phyloP scores from a whole-genome alignment of 2,113 vertebrate species.

The Sula dactylatra region DNA sequence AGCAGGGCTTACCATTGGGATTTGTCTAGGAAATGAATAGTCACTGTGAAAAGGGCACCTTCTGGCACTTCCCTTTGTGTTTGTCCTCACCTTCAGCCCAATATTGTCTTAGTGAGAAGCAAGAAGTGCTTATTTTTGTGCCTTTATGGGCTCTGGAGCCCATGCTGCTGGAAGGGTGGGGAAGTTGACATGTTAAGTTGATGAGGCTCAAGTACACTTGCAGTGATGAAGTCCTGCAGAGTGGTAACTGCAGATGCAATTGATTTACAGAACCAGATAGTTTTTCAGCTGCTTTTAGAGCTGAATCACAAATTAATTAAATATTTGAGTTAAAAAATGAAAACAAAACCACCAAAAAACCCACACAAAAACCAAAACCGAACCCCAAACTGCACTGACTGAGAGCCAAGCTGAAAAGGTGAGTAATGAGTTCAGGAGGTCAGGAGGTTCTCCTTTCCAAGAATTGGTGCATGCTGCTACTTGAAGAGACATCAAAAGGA shows the following conservation, averaged over 20 bases:
- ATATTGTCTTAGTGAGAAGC: not conserved
- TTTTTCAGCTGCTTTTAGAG: not conserved
- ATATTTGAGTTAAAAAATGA: not conserved
- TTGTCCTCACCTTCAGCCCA: not conserved
- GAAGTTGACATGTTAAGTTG: not conserved
- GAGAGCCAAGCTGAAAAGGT: not conserved
- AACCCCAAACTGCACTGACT: not conserved
- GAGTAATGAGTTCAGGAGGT: not conserved
- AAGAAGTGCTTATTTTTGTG: not conserved
- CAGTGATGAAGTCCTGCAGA: not conserved
- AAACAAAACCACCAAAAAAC: not conserved
- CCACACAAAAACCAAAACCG: no score
- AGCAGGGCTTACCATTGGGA: not conserved
- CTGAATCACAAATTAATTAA: not conserved
- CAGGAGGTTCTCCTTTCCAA: not conserved
- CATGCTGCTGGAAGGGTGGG: not conserved
- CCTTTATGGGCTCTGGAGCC: not conserved
- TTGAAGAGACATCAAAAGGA: not conserved
- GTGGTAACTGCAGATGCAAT: not conserved
- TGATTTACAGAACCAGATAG: not conserved
- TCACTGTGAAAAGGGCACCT: not conserved
- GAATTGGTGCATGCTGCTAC: rapidly evolving
- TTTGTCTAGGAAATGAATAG: not conserved
- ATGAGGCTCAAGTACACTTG: not conserved
- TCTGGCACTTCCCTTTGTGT: not conserved